These are phyloP conservation scores for Sebastes cheni DNA, from an alignment of 2,797 vertebrate species.

Conservation along the genomic window DNA sequence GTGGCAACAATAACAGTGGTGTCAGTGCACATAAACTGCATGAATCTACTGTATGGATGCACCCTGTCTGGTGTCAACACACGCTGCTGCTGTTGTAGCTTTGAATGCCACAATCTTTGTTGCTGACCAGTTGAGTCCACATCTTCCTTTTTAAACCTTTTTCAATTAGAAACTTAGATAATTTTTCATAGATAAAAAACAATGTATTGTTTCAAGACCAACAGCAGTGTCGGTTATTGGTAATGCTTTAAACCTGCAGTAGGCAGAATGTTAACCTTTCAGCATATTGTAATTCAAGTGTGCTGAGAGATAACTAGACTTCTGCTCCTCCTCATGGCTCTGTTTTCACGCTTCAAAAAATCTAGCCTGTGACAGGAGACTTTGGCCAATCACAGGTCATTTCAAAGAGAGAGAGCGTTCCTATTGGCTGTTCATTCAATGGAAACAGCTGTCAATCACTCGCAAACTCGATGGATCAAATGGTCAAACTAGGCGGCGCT, in stretches of 20 bases:
- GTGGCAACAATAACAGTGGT: neutral
- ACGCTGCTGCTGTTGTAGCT: neutral
- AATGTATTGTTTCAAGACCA: neutral
- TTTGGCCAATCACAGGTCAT: too few species aligned
- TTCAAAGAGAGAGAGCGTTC: too few species aligned
- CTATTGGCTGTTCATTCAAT: too few species aligned
- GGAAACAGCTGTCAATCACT: too few species aligned
- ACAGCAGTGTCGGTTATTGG: neutral
- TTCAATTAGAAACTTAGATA: neutral
- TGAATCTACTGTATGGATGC: neutral
- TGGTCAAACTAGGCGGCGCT: too few species aligned
- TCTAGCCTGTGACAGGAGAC: fast-evolving
- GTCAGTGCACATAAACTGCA: neutral
- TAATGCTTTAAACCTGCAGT: neutral
- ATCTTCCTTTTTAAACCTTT: neutral
- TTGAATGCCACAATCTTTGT: neutral
- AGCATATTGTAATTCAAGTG: too few species aligned
- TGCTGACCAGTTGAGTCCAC: neutral
- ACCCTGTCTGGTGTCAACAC: neutral
- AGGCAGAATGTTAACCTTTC: too few species aligned
- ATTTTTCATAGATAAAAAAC: neutral
- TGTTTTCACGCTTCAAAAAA: too few species aligned
- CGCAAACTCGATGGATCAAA: too few species aligned
- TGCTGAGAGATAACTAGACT: fast-evolving
- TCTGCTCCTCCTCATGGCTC: too few species aligned